Base-by-base conservation (phyloP, 2,888 invertebrate genomes). In the Pseudolycoriella hygida region DNA sequence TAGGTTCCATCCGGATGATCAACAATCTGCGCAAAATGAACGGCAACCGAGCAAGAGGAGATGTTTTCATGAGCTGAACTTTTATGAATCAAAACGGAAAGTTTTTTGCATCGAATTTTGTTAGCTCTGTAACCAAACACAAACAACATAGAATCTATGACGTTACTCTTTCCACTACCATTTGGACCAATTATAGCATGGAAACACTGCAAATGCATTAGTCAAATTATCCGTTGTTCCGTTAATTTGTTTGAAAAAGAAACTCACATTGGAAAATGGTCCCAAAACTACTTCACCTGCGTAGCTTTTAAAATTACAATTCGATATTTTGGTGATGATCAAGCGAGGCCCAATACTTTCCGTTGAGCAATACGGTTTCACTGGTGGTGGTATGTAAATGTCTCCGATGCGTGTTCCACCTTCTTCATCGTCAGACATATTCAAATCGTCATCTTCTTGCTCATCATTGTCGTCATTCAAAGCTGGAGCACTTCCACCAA, bases 101-200 rank as follows among this genome's bases (percentile, higher is more conserved):
- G 73, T 60, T 97, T 98, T 67, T 96, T 96, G 1, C 93, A 89
- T 18, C 98, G 76, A 50, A 98, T 93, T 67, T 93, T 96, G 40
- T 81, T 77, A 0, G 97, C 93, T 55, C 96, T 73, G 61, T 90
- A 97, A 1, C 98, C 98, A 69, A 98, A 98, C 1, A 99, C 98
- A 70, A 99, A 98, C 50, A 99, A 69, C 85, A 98, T 88, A 0
- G 98, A 90, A 66, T 99, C 98, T 54, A 98, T 98, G 0, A 97
- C 93, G 62, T 99, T 98, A 55, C 94, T 94, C 62, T 99, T 98
- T 0, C 98, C 98, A 62, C 93, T 96, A 18, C 98, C 98, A 66
- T 98, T 99, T 0, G 98, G 97, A 0, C 98, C 98, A 52, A 98
- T 83, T 46, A 98, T 93, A 1, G 94, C 78, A 5, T 96, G 90